Evolutionary conservation across 2,113 vertebrate genomes (phyloP), one percentile per base, ranked within the genome.

Genomic region (Poeciliopsis occidentalis): DNA sequence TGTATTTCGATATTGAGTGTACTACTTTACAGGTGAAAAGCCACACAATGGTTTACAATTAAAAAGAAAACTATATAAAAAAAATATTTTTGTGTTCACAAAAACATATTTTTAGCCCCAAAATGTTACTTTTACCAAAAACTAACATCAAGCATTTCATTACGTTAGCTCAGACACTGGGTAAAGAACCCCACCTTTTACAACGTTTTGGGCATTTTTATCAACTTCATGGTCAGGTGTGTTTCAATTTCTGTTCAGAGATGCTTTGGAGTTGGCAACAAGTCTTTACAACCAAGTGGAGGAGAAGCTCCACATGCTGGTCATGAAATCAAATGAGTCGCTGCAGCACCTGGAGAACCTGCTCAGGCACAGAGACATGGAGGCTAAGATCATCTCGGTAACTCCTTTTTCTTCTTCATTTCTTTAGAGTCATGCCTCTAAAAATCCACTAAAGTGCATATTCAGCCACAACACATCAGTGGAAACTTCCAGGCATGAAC

Each of bases 281-380:
- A 73, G 78, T 34, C 91, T 97, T 39, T 99, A 99, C 57, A 95
- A 94, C 73, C 95, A 93, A 30, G 91, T 98, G 85, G 97, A 98
- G 15, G 97, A 97, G 80, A 94, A 94, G 54, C 95, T 99, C 3
- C 97, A 99, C 17, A 81, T 82, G 19, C 88, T 99, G 64, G 98
- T 98, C 88, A 96, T 95, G 37, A 93, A 88, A 0, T 99, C 98
- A 71, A 99, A 98, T 67, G 84, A 95, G 77, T 95, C 95, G 27
- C 93, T 97, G 81, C 94, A 95, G 80, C 94, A 78, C 34, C 92
- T 98, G 57, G 94, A 97, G 70, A 89, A 95, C 81, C 94, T 97
- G 4, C 84, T 82, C 47, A 94, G 88, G 62, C 90, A 97, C 85
- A 91, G 84, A 65, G 92, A 90, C 76, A 91, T 95, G 5, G 94